Evolutionary conservation across 1,140 invertebrate genomes (phyloP), one percentile per base, ranked within the genome.

Genomic region (Zaprionus gabonicus): DNA sequence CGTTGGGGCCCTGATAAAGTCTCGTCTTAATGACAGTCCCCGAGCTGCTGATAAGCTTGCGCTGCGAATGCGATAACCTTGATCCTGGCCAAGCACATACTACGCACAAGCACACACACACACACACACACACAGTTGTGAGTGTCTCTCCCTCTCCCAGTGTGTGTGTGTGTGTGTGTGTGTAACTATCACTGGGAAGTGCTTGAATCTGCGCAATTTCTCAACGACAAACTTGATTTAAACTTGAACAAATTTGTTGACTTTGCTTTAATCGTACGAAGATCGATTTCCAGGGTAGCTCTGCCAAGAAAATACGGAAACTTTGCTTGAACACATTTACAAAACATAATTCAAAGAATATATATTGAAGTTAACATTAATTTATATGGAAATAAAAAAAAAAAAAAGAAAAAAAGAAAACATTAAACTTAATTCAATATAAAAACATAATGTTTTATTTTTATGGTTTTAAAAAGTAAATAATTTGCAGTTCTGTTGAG

Each of bases 11-110:
- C 77, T 83, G 81, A 83, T 83, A 83, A 83, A 20, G 55, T 34
- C 23, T 5, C 57, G 28, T 44, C 57, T 66, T 60, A 41, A 44
- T 38, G 55, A 1, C 60, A 31, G 20, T 31, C 49, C 55, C 70
- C 41, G 36, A 9, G 10, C 63, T 7, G 44, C 66, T 76, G 76
- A 65, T 71, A 78, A 75, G 46, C 28, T 10, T 7, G 17, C 25
- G 10, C 60, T n/a, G 63, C 62, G 77, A n/a, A 58, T 36, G 69
- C 69, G 78, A 81, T 87, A 80, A 87, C 84, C 84, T 87, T 87
- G 84, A 88, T 87, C 85, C 84, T 87, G 81, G 71, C 71, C 62
- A 51, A 31, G 20, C 31, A 31, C 41, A 60, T 25, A 27, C 56
- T 13, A 44, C 15, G 23, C 17, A 53, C 17, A 41, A n/a, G 12